Evolutionary conservation across 2,113 vertebrate genomes (phyloP), one percentile per base, ranked within the genome.

Genomic region (Ariopsis seemanni): DNA sequence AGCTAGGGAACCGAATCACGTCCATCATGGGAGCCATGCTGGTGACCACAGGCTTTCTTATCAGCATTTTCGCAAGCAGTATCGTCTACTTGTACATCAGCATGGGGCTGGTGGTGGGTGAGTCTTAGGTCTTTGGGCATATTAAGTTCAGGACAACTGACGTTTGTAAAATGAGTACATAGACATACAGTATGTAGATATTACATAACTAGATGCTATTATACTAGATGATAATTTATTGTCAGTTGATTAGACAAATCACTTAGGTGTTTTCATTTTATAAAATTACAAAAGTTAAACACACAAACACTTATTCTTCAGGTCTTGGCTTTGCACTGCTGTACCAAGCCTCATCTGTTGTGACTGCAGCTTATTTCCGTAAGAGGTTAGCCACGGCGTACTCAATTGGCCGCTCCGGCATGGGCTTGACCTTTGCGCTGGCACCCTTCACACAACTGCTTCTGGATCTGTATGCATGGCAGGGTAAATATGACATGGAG

Each of bases 391-490:
- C 95, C 0, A 94, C 98, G 14, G 95, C 94, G 14, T 97, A 95
- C 12, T 95, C 97, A 2, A 94, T 98, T 2, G 96, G 96, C 14
- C 96, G 97, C 62, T 97, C 97, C 0, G 97, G 98, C 14, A 98
- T 97, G 97, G 97, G 97, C 53, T 91, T 99, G 91, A 97, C 97
- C 0, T 98, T 99, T 91, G 94, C 97, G 0, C 92, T 98, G 0
- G 97, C 97, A 0, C 98, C 97, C 0, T 96, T 97, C 91, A 96
- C 96, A 0, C 97, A 98, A 92, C 92, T 97, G 12, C 95, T 99
- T 82, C 93, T 98, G 63, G 95, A 98, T 75, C 55, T 80, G 2
- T 98, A 99, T 3, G 95, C 95, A 62, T 99, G 97, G 98, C 95
- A 96, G 95, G 97, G 98, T 99, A 92, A 92, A 94, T 20, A 0